Evolutionary conservation across 2,888 invertebrate species (phyloP).

Genomic region (Cephus spinipes): DNA sequence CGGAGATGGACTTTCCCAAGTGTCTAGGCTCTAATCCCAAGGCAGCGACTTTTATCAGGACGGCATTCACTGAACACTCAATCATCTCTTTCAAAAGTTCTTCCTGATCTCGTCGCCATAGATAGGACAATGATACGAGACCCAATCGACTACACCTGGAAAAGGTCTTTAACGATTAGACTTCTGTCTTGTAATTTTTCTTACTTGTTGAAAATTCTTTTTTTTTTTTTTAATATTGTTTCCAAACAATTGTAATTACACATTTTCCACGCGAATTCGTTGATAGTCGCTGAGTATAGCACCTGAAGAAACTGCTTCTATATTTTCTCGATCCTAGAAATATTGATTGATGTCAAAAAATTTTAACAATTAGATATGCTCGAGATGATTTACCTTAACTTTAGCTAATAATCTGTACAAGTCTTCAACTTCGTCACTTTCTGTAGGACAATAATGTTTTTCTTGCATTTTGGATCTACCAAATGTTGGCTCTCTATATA

Average conservation of each 20-base stretch:
- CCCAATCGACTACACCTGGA: slow-evolving; percentile 89
- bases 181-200: background rate
- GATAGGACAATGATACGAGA: slow-evolving; percentile 89
- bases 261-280: slow-evolving; percentile 96
- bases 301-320: slow-evolving; percentile 96
- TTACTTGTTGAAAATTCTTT: slow-evolving; percentile 1
- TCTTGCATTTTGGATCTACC: slow-evolving; percentile 87
- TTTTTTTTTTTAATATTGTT: background rate
- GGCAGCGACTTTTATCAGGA: slow-evolving; percentile 97
- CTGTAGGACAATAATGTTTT: slow-evolving; percentile 82
- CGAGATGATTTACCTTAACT: slow-evolving; percentile 73
- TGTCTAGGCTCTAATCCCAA: slow-evolving; percentile 92
- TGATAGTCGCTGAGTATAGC: slow-evolving; percentile 99
- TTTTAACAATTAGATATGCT: slow-evolving; percentile 3
- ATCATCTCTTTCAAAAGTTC: slow-evolving; percentile 98
- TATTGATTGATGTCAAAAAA: slow-evolving; percentile 28
- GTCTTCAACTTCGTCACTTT: slow-evolving; percentile 97
- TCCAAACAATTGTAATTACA: slow-evolving; percentile 75
- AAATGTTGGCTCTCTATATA: slow-evolving; percentile 86
- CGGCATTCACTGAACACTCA: slow-evolving; percentile 88
- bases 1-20: slow-evolving; percentile 85
- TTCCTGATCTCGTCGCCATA: slow-evolving; percentile 96
- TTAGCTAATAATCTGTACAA: slow-evolving; percentile 83
- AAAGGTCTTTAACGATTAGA: slow-evolving; percentile 19
- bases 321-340: slow-evolving; percentile 76